phyloP scores from a whole-genome alignment of 2,797 vertebrate genomes.

The Manis pentadactyla region DNA sequence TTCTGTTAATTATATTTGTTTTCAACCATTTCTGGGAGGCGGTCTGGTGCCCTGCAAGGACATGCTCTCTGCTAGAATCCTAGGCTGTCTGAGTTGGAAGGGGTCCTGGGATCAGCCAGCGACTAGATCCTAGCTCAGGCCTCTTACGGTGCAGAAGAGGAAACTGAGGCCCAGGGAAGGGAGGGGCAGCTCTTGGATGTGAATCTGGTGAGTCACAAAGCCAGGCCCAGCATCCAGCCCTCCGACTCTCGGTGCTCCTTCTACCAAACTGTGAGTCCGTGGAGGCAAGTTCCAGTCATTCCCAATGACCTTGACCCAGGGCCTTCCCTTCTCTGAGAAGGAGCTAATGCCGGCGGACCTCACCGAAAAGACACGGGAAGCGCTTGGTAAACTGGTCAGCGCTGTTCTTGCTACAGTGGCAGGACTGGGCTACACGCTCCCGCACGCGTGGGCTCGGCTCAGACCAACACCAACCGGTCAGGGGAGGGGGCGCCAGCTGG shows the following conservation, averaged over 20 bases:
- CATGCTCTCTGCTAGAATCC: not conserved
- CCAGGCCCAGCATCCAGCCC: not conserved
- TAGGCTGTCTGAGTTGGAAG: not conserved
- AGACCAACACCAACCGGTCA: not conserved
- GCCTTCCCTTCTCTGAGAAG: not conserved
- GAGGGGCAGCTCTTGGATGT: fast-evolving
- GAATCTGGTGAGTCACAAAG: not conserved
- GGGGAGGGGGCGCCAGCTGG: not conserved
- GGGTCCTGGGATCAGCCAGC: not conserved
- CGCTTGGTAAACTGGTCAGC: not conserved
- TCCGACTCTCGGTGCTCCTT: not conserved
- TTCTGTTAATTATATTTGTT: slow-evolving; percentile 49
- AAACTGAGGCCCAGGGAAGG: not conserved
- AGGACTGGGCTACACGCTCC: not conserved
- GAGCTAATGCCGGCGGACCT: not conserved
- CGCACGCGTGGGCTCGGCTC: not conserved
- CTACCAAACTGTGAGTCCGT: not conserved
- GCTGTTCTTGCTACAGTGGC: fast-evolving
- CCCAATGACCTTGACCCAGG: not conserved
- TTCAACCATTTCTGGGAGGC: slow-evolving; percentile 7
- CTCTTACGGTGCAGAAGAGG: not conserved
- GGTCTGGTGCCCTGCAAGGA: not conserved
- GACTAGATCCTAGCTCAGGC: not conserved
- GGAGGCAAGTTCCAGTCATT: not conserved
- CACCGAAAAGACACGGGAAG: not conserved